Evolutionary conservation across 2,797 vertebrate species (phyloP), one percentile per base, ranked within the genome.

Genomic region (Poecilia picta): DNA sequence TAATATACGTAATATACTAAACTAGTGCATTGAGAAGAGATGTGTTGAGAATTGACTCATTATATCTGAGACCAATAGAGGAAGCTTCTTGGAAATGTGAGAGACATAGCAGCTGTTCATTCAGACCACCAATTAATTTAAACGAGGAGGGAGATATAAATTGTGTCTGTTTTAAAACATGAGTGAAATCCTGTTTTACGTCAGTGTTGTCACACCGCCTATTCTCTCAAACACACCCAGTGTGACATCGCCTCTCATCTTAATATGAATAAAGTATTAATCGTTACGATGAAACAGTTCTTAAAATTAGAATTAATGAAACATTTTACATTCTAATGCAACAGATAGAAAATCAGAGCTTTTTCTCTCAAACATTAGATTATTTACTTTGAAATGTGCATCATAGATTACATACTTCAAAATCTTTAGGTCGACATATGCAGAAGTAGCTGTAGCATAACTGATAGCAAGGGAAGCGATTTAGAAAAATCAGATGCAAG

Each of bases 381-480:
- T 62, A 33, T 62, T 62, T 62, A 59, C 11, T 59, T 62, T 62
- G 59, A 62, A 62, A 33, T 31, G 13, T 62, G 8, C 13, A 62
- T 33, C 15, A 16, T 16, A 62, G 10, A 28, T 31, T 62, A 13
- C 59, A 7, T 16, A 7, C 33, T 20, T 64, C 31, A 18, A 8
- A 33, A 36, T 64, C 18, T 64, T 64, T 12, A 64, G 31, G 31
- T 33, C 18, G 55, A 13, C 25, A n/a, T 57, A n/a, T 4, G 0
- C 15, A 20, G 31, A 36, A 20, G 8, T 36, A 28, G n/a, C 55
- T 59, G 55, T 57, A 28, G 12, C 55, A 59, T n/a, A 28, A 59
- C 25, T 28, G 47, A 49, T 20, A 85, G 91, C 87, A 92, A 88
- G 47, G 84, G 71, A 77, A 72, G 76, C 64, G 49, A 86, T 92